Base-by-base conservation (phyloP, 2,888 invertebrate genomes). In the Cheilosia soror region DNA sequence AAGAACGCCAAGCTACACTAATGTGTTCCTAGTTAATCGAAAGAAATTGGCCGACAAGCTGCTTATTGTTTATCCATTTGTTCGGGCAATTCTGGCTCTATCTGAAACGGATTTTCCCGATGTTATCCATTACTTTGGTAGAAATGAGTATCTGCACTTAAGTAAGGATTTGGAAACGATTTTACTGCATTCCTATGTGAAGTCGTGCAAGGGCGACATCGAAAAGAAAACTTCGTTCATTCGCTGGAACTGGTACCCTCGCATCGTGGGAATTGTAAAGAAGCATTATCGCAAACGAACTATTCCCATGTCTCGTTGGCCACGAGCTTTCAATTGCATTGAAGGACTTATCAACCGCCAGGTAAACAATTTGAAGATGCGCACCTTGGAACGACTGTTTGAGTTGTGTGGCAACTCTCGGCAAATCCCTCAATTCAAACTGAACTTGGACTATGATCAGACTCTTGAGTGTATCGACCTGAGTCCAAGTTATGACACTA, bases 351-450 rank as follows among this genome's bases (percentile, higher is more conserved):
- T 95, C 76, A 93, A 93, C 47, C 93, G 94, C 88, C 94, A 95
- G 90, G 93, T 96, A 88, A 94, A 95, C 88, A 94, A 95, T 88
- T 89, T 95, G 40, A 95, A 96, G 93, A 94, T 95, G 63, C 93
- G 94, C 68, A 96, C 96, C 6, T 94, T 96, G 57, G 93, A 94
- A 53, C 93, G 94, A 86, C 92, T 96, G 6, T 93, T 95, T 77
- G 92, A 94, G 0, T 91, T 93, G 6, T 93, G 95, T 9, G 92
- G 93, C 71, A 91, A 93, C 87, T 92, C 93, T 1, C 92, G 93
- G 5, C 91, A 92, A 49, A 94, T 95, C 63, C 95, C 96, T 0
- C 94, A 94, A 88, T 91, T 96, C 58, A 93, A 94, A 81, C 89
- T 96, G 51, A 93, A 93, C 79, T 73, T 91, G 20, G 89, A 89